phyloP scores from a whole-genome alignment of 92 coral and sea anemone genomes.

The Palythoa grandis region DNA sequence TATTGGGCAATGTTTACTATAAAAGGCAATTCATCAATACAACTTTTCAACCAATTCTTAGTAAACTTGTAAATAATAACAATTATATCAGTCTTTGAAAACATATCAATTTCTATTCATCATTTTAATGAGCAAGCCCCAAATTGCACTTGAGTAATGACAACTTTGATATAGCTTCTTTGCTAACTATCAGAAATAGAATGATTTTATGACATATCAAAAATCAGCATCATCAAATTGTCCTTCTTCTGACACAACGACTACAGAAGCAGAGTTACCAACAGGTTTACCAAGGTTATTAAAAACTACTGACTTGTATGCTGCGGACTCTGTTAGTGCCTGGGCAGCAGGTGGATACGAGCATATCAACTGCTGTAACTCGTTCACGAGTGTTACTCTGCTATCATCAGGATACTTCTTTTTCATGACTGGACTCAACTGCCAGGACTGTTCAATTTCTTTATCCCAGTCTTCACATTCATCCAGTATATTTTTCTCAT shows the following conservation, averaged over 20 bases:
- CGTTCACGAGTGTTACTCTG: not conserved
- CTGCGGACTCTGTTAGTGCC: conserved; percentile 14
- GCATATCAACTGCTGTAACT: conserved; percentile 31
- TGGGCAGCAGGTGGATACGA: conserved; percentile 38
- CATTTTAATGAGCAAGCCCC: too few relatives aligned
- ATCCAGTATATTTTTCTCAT: not conserved
- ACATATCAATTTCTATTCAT: too few relatives aligned
- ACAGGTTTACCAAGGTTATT: conserved; percentile 5
- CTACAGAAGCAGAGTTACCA: not conserved
- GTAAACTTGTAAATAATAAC: too few relatives aligned
- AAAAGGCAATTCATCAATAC: too few relatives aligned
- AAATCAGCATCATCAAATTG: conserved; percentile 38
- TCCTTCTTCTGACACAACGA: conserved; percentile 11
- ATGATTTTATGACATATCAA: not conserved
- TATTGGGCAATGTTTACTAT: too few relatives aligned
- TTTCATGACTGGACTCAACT: not conserved
- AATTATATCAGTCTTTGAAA: too few relatives aligned
- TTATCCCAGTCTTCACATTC: conserved; percentile 38
- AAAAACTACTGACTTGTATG: conserved; percentile 42
- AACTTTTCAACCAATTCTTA: too few relatives aligned
- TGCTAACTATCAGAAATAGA: not conserved
- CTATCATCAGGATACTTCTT: not conserved
- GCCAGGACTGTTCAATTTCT: conserved; percentile 31
- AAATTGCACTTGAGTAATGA: not conserved
- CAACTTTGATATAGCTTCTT: not conserved